These are phyloP conservation scores for Drosophila robusta DNA, from an alignment of 2,888 invertebrate species.

Conservation along the genomic window DNA sequence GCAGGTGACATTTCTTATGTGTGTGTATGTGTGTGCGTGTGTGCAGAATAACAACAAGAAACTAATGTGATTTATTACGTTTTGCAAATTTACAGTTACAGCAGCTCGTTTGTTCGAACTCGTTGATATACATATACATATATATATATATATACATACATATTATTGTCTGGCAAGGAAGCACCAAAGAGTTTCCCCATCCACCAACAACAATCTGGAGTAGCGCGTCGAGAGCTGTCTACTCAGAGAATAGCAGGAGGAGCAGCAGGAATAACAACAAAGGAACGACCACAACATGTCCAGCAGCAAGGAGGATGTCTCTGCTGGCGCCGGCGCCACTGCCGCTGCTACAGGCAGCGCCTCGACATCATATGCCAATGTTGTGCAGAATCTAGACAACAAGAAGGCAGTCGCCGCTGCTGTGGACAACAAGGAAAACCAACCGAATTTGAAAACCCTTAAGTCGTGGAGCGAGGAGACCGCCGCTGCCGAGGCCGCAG, in stretches of 20 bases:
- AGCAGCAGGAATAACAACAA: conserved; percentile 23
- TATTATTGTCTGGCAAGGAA: conserved; percentile 69
- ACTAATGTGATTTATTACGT: conserved; percentile 12
- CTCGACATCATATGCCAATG: conserved; percentile 88
- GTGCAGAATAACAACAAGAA: conserved; percentile 11
- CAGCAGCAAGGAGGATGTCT: conserved; percentile 82
- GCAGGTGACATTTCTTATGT: conserved; percentile 13
- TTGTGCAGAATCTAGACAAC: conserved; percentile 86
- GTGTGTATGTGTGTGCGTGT: conserved; percentile 28
- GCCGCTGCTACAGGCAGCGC: conserved; percentile 78
- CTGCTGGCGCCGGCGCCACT: conserved; percentile 59
- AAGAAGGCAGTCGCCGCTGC: conserved; percentile 59
- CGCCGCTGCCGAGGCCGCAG: conserved; percentile 70
- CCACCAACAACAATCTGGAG: conserved; percentile 59
- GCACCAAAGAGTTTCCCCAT: conserved; percentile 82
- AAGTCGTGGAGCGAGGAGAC: conserved; percentile 84
- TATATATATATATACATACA: neutral
- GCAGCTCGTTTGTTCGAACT: conserved; percentile 44
- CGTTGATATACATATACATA: conserved; percentile 36
- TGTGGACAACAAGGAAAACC: conserved; percentile 81
- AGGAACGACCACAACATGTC: conserved; percentile 73
- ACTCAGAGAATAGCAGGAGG: conserved; percentile 56
- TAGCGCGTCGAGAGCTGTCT: conserved; percentile 59
- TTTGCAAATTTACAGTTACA: conserved; percentile 41
- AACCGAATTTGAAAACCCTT: conserved; percentile 77